Base-by-base conservation (phyloP, 2,113 vertebrate genomes). In the Melanotaenia duboulayi region DNA sequence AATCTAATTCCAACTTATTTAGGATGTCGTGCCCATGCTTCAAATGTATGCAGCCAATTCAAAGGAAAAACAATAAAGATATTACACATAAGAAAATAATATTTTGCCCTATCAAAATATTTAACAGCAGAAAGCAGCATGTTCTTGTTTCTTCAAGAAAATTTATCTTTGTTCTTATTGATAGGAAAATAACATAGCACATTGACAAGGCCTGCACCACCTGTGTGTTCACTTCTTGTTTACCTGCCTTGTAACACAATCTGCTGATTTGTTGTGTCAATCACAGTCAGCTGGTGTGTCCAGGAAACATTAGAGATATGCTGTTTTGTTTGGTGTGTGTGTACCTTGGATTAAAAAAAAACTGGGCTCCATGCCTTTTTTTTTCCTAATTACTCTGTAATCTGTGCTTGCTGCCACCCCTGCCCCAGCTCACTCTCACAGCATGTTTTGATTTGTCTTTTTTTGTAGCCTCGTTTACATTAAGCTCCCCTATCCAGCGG, bases 381-480 rank as follows among this genome's bases (percentile, higher is more conserved):
- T 35, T 44, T 69, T 57, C 59, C 70, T 71, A 73, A 80, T 76
- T 46, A 71, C 54, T 64, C 69, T 71, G 42, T 78, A 68, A 79
- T 87, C 52, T 74, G 40, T 3, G 50, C 68, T 65, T 72, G 46
- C 81, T 51, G 7, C 72, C 77, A 72, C 39, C 61, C 56, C 81
- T 69, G 64, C 37, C 51, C 64, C 32, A 56, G 71, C 57, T 55
- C 37, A 7, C 67, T 81, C 56, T 67, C 83, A 62, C 81, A 71
- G 84, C 61, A 52, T 75, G 75, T 84, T 90, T 91, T 79, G 52
- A 88, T 87, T 86, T 80, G 49, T 82, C 82, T 83, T 85, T 83
- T 80, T 83, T 80, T 61, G 54, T 74, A 54, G 60, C 23, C 48
- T 80, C 19, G 65, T 84, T 90, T 71, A 80, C 71, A 78, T 72